These are phyloP conservation scores for Phaethon lepturus DNA, from an alignment of 2,113 vertebrate species.

Conservation along the genomic window DNA sequence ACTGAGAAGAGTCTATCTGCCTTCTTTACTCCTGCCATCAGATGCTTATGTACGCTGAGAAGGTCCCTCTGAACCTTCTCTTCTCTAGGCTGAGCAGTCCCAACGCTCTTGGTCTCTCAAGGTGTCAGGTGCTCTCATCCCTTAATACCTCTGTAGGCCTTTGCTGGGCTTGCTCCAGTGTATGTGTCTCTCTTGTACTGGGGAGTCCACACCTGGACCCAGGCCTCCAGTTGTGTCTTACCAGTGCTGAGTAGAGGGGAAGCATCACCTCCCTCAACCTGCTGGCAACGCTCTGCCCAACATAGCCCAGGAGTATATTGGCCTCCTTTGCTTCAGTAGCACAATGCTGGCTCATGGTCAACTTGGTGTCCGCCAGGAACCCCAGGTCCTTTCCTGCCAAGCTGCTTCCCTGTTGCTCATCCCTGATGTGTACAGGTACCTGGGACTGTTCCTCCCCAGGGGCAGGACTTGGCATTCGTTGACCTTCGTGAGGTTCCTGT, in stretches of 20 bases:
- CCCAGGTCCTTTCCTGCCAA: neutral
- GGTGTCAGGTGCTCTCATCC: neutral
- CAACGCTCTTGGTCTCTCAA: neutral
- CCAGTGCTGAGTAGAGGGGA: neutral
- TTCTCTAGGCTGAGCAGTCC: neutral
- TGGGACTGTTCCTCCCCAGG: neutral
- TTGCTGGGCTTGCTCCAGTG: neutral
- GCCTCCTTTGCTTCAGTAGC: neutral
- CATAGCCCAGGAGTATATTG: neutral
- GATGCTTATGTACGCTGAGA: accelerated
- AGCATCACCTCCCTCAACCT: neutral
- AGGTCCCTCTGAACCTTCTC: neutral
- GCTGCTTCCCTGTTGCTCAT: neutral
- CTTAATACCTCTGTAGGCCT: neutral
- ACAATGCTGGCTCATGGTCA: neutral
- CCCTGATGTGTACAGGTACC: neutral
- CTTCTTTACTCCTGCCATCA: accelerated
- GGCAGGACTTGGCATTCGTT: neutral
- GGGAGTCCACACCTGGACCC: neutral
- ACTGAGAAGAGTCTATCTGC: neutral
- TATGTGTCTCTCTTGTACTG: neutral
- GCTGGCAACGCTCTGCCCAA: neutral
- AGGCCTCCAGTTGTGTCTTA: neutral
- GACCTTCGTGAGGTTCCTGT: neutral
- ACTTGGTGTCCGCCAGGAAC: neutral